phyloP scores from a whole-genome alignment of 2,113 vertebrate genomes.

The mouse (Mus musculus) region DNA sequence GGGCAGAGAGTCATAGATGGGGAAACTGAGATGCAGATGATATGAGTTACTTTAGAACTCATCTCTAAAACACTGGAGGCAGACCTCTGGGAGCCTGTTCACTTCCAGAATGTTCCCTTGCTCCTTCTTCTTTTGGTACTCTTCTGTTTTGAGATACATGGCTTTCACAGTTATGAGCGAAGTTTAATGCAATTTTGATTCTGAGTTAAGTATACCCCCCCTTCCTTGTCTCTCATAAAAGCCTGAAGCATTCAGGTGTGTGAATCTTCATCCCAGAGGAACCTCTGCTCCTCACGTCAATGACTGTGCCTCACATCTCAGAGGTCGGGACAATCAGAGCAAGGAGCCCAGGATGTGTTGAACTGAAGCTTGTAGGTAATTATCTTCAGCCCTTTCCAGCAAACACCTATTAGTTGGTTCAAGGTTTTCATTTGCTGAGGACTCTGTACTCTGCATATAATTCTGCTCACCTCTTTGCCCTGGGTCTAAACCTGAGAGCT shows the following conservation, averaged over 20 bases:
- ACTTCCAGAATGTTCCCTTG: background rate
- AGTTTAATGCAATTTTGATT: conserved; percentile 20
- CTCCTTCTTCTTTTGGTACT: background rate
- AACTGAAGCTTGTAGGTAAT: conserved; percentile 75
- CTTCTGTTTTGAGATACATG: background rate
- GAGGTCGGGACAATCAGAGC: conserved; percentile 80
- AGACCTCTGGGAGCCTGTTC: background rate
- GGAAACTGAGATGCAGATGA: background rate
- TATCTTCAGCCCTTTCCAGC: conserved; percentile 63
- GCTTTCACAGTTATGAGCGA: conserved; percentile 24
- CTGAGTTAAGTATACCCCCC: background rate
- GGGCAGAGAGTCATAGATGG: background rate
- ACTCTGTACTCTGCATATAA: conserved; percentile 58
- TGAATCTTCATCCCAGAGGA: conserved; percentile 80
- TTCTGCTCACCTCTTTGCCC: background rate
- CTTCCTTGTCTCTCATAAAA: conserved; percentile 68
- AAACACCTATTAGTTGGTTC: conserved; percentile 49
- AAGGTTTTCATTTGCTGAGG: conserved; percentile 65
- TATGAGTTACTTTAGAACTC: background rate
- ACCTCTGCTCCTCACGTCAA: conserved; percentile 72
- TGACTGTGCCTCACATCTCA: conserved; percentile 77
- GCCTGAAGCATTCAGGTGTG: conserved; percentile 65
- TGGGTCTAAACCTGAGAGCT: background rate
- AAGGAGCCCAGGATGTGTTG: conserved; percentile 65
- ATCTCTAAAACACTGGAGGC: background rate